These are phyloP conservation scores for Eurosta solidaginis DNA, from an alignment of 1,140 invertebrate genomes.

Conservation along the genomic window DNA sequence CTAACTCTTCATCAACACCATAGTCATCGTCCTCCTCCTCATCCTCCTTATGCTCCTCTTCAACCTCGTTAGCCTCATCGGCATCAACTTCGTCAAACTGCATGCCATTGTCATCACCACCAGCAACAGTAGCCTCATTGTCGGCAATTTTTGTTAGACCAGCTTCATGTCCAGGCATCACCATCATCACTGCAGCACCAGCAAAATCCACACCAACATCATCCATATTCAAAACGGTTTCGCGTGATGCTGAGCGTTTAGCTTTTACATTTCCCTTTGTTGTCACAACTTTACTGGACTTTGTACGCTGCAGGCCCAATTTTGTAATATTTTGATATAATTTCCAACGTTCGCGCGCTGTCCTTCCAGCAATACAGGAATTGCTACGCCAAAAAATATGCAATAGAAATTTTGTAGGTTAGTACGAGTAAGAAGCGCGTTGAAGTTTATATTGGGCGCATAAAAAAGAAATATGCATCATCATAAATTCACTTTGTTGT, in stretches of 20 bases:
- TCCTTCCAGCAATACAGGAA: conserved; percentile 51
- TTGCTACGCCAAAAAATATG: conserved; percentile 23
- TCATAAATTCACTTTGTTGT: conserved; percentile 18
- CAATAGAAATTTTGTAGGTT: conserved; percentile 11
- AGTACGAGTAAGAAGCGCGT: background rate
- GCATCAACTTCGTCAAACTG: conserved; percentile 31
- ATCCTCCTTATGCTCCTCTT: conserved; percentile 33
- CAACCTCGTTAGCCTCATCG: conserved; percentile 37
- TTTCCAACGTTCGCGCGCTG: conserved; percentile 68
- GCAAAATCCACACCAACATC: background rate
- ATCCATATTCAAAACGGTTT: conserved; percentile 11
- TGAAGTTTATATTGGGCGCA: background rate
- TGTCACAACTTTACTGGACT: conserved; percentile 50
- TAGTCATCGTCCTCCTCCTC: conserved; percentile 40
- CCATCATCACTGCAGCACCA: no score
- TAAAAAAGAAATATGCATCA: background rate
- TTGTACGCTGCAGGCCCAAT: conserved; percentile 62
- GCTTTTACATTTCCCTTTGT: background rate
- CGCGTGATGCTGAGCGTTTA: background rate
- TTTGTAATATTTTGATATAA: conserved; percentile 66
- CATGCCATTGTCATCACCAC: background rate
- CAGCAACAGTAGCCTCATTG: conserved; percentile 30
- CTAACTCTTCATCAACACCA: background rate
- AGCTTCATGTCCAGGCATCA: background rate
- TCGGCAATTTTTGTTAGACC: conserved; percentile 33